Evolutionary conservation across 1,140 invertebrate genomes (phyloP).

Genomic region (Eumeta japonica): DNA sequence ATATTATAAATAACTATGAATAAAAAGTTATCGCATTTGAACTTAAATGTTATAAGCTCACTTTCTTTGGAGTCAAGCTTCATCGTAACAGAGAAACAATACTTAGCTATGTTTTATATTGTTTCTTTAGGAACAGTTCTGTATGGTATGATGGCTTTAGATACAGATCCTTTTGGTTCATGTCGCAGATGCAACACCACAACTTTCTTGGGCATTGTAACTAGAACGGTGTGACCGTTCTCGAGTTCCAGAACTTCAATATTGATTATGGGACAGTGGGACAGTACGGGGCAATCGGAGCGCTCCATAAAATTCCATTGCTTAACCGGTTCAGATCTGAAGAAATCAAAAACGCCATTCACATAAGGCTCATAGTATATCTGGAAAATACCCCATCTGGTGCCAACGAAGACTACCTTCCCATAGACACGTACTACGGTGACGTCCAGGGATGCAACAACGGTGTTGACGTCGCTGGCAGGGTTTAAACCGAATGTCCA

Average conservation of each 20-base stretch:
- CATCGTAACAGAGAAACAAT: too few relatives aligned
- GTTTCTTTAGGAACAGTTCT: slow-evolving; percentile 14
- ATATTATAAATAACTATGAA: too few relatives aligned
- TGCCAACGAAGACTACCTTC: slow-evolving; percentile 31
- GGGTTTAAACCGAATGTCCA: slow-evolving; percentile 30
- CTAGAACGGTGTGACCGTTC: slow-evolving; percentile 28
- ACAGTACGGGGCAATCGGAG: slow-evolving; percentile 25
- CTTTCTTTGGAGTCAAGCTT: too few relatives aligned
- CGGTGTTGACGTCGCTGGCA: too few relatives aligned
- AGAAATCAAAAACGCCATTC: slow-evolving; percentile 28
- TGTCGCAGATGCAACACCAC: slow-evolving; percentile 28
- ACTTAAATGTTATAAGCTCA: too few relatives aligned
- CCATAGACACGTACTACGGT: slow-evolving; percentile 24
- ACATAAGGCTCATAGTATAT: slow-evolving; percentile 35
- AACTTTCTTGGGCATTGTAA: slow-evolving; percentile 39
- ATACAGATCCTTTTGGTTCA: slow-evolving; percentile 15
- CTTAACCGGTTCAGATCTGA: slow-evolving; percentile 26
- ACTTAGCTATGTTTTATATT: slow-evolving; percentile 12
- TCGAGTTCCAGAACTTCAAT: slow-evolving; percentile 28
- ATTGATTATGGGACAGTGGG: slow-evolving; percentile 26
- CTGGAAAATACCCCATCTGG: slow-evolving; percentile 30
- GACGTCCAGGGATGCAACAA: too few relatives aligned
- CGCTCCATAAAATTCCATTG: slow-evolving; percentile 38
- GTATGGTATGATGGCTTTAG: slow-evolving; percentile 19
- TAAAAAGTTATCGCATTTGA: too few relatives aligned